Evolutionary conservation across 92 coral and sea anemone species (phyloP).

Genomic region (Porites divaricata): DNA sequence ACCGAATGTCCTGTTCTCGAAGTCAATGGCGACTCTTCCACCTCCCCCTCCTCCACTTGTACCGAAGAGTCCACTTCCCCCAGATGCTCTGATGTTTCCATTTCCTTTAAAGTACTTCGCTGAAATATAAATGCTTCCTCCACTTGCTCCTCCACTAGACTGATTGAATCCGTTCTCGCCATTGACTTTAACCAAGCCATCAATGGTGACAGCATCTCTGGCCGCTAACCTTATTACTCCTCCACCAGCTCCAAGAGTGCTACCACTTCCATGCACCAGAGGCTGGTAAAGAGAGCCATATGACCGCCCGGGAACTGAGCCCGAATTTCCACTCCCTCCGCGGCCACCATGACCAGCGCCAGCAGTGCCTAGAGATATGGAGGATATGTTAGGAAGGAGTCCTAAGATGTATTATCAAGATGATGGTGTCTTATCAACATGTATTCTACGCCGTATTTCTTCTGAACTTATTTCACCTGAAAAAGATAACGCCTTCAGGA

Average conservation of each 20-base stretch:
- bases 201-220: constrained; percentile 55
- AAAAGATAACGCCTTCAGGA: too few species aligned
- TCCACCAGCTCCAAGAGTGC: constrained; percentile 83
- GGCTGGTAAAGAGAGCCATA: constrained; percentile 86
- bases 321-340: constrained; percentile 81
- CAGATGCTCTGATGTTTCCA: constrained; percentile 81
- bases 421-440: too few species aligned
- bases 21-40: constrained; percentile 80
- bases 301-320: constrained; percentile 80
- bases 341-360: constrained; percentile 98
- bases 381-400: too few species aligned
- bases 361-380: constrained; percentile 64
- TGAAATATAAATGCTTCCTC: constrained; percentile 90
- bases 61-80: constrained; percentile 76
- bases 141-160: constrained; percentile 90
- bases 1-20: constrained; percentile 82
- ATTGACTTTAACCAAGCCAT: constrained; percentile 77
- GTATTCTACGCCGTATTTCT: too few species aligned
- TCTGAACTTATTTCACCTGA: too few species aligned
- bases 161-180: constrained; percentile 70
- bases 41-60: constrained; percentile 96
- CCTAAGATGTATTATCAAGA: too few species aligned
- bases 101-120: constrained; percentile 74
- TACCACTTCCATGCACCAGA: constrained; percentile 92
- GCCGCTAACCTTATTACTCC: constrained; percentile 82